Evolutionary conservation across 2,797 vertebrate genomes (phyloP), one percentile per base, ranked within the genome.

Genomic region (Ptychobarbus kaznakovi): DNA sequence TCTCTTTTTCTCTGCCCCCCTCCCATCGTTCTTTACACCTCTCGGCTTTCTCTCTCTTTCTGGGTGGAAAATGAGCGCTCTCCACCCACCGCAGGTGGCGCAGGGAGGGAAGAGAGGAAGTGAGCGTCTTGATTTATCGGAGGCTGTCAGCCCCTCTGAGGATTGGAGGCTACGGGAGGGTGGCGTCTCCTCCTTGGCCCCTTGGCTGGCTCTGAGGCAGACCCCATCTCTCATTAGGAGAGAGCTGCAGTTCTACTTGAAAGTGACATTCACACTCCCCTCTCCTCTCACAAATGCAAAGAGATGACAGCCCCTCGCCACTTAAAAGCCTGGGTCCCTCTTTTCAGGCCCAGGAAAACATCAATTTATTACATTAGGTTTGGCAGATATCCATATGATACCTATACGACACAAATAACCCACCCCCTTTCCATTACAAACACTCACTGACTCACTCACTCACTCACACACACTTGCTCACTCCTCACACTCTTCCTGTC

Each of bases 351-450:
- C 85, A 89, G 90, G 93, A 93, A 94, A 92, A 94, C 93, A 95
- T 91, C 91, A 97, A 97, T 97, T 96, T 96, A 96, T 97, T 96
- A 96, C 95, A 95, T 96, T 96, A 96, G 92, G 96, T 95, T 94
- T 96, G 95, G 95, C 92, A 92, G 91, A 90, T 93, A 90, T 90
- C 90, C 88, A 89, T 91, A 92, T 87, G 90, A 92, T 93, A 89
- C 87, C 82, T 89, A 89, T 83, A 88, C 84, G 78, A 87, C 88
- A 86, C 88, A 81, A 90, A 91, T 87, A 85, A 83, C 86, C 81
- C 81, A 77, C 84, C 85, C 49, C 69, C 84, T 73, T 80, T 85
- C 53, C 84, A 85, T 85, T 85, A 85, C 83, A 85, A 85, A 85
- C 87, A 87, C 86, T 85, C 87, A 82, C 61, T 86, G 78, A 84